phyloP scores from a whole-genome alignment of 1,140 invertebrate genomes.

The Spodoptera litura region DNA sequence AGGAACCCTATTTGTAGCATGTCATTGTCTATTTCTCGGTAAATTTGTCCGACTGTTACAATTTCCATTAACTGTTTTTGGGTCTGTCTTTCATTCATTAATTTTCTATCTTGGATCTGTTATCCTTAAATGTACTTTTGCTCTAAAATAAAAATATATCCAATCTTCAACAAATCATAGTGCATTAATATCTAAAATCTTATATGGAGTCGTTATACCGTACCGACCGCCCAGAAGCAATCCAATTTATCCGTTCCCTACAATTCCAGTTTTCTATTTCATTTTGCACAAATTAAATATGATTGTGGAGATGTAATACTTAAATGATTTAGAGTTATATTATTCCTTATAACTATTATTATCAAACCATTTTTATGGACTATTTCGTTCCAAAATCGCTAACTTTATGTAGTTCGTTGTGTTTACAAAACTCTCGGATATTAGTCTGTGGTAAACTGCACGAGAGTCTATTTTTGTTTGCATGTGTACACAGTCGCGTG shows the following conservation, averaged over 20 bases:
- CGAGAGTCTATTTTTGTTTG: constrained; percentile 68
- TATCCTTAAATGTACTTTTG: neutral
- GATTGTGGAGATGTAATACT: neutral
- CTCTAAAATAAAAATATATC: constrained; percentile 13
- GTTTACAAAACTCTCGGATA: constrained; percentile 57
- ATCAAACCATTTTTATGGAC: constrained; percentile 68
- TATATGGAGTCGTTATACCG: neutral
- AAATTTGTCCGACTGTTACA: too few relatives aligned
- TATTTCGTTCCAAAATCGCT: constrained; percentile 72
- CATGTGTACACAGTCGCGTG: constrained; percentile 63
- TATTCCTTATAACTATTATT: constrained; percentile 51
- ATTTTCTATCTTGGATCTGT: too few relatives aligned
- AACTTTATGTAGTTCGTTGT: constrained; percentile 65
- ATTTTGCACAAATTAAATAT: too few relatives aligned
- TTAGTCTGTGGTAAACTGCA: constrained; percentile 56
- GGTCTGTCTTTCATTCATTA: too few relatives aligned
- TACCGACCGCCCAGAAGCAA: constrained; percentile 1
- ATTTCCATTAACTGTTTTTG: too few relatives aligned
- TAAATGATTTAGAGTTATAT: constrained; percentile 40
- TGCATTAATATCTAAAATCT: constrained; percentile 33
- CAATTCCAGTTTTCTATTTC: neutral
- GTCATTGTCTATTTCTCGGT: too few relatives aligned
- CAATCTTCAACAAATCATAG: constrained; percentile 4
- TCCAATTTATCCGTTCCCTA: constrained; percentile 6
- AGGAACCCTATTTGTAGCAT: too few relatives aligned